Evolutionary conservation across 2,797 vertebrate species (phyloP).

Genomic region (Ctenopoma kingsleyae): DNA sequence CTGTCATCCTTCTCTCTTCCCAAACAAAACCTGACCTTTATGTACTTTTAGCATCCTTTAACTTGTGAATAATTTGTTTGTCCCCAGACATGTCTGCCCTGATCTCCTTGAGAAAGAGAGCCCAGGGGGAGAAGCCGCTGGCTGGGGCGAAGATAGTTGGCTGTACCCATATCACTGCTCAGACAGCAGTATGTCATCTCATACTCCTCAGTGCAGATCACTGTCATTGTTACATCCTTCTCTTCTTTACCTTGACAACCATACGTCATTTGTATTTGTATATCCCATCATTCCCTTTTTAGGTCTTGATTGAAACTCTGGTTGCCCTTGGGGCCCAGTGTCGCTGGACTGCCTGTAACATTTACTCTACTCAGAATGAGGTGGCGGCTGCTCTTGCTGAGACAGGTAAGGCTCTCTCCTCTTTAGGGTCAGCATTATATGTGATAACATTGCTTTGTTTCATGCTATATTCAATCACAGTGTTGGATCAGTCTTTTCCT

Average conservation of each 20-base stretch:
- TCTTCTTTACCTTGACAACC: not conserved
- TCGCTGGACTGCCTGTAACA: slow-evolving; percentile 98
- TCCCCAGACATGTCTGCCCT: slow-evolving; percentile 97
- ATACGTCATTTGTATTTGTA: slow-evolving; percentile 2
- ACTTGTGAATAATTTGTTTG: slow-evolving; percentile 23
- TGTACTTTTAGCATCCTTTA: slow-evolving; percentile 15
- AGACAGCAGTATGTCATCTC: slow-evolving; percentile 91
- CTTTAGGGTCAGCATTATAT: not conserved
- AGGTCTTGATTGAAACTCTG: slow-evolving; percentile 98
- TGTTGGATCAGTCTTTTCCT: not conserved
- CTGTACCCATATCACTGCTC: slow-evolving; percentile 98
- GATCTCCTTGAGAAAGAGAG: slow-evolving; percentile 97
- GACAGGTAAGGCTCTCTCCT: slow-evolving; percentile 83
- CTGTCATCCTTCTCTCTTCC: slow-evolving; percentile 1
- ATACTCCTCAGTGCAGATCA: not conserved
- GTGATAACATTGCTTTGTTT: not conserved
- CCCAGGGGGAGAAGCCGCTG: slow-evolving; percentile 97
- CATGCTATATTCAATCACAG: not conserved
- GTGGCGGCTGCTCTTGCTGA: slow-evolving; percentile 96
- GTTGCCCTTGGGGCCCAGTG: slow-evolving; percentile 97
- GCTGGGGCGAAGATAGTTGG: slow-evolving; percentile 98
- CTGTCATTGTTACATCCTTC: slow-evolving; percentile 1
- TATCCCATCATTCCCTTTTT: not conserved
- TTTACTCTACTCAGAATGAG: slow-evolving; percentile 98
- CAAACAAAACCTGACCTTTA: slow-evolving; percentile 22